These are phyloP conservation scores for Plodia interpunctella DNA, from an alignment of 1,140 invertebrate genomes.

Conservation along the genomic window DNA sequence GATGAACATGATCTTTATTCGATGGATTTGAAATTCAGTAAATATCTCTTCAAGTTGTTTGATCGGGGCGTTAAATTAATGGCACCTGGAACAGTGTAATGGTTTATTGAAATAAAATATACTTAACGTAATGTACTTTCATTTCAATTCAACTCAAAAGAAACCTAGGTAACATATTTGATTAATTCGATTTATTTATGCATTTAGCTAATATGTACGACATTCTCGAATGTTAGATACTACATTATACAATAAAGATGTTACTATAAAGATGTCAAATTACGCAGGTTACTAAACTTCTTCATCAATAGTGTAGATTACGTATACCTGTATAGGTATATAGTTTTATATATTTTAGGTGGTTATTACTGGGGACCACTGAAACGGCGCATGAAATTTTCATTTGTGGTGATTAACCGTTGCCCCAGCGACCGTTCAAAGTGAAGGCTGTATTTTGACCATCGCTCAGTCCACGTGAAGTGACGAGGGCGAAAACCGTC, in stretches of 20 bases:
- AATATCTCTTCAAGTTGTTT: conserved; percentile 83
- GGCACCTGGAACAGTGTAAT: conserved; percentile 77
- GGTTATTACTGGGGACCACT: not conserved
- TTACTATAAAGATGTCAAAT: too few species aligned
- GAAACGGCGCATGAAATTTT: conserved; percentile 48
- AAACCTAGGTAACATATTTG: too few species aligned
- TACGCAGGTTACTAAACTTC: too few species aligned
- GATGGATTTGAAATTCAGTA: conserved; percentile 56
- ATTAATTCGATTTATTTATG: too few species aligned
- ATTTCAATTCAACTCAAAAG: too few species aligned
- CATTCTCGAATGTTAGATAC: too few species aligned
- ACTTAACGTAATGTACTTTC: not conserved
- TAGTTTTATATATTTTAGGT: conserved; percentile 7
- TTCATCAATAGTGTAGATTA: not conserved
- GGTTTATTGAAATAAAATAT: not conserved
- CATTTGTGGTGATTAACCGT: conserved; percentile 69
- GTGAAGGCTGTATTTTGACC: conserved; percentile 61
- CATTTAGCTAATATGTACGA: too few species aligned
- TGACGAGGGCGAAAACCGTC: conserved; percentile 29
- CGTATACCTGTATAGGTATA: not conserved
- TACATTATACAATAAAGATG: too few species aligned
- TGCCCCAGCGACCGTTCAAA: conserved; percentile 55
- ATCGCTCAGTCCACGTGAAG: conserved; percentile 55
- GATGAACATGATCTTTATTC: conserved; percentile 42
- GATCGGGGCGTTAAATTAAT: conserved; percentile 85